Evolutionary conservation across 1,140 invertebrate species (phyloP).

Genomic region (Lepidurus arcticus): DNA sequence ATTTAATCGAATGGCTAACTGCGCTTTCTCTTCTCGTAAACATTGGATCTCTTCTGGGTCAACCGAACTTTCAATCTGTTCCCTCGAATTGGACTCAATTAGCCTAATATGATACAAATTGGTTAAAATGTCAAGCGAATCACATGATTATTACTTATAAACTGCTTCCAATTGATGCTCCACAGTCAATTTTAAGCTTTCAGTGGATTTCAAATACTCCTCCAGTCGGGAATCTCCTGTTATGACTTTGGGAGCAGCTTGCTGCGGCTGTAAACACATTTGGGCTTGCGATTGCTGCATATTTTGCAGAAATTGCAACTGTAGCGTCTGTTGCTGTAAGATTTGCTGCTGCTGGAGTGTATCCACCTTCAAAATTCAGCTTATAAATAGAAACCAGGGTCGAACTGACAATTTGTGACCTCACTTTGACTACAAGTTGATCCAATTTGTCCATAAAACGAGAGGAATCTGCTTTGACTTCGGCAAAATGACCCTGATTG

Average conservation of each 20-base stretch:
- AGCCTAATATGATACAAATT: neutral
- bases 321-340: neutral
- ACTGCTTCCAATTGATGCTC: neutral
- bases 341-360: neutral
- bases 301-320: neutral
- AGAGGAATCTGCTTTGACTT: neutral
- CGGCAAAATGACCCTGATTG: neutral
- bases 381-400: neutral
- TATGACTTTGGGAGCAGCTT: neutral
- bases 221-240: neutral
- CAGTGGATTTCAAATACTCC: neutral
- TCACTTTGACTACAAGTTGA: neutral
- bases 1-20: neutral
- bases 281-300: neutral
- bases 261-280: neutral
- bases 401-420: neutral
- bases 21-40: slow-evolving; percentile 12
- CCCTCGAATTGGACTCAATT: neutral
- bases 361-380: neutral
- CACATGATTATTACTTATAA: neutral
- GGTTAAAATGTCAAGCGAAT: neutral
- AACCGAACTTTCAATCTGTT: neutral
- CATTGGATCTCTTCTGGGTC: neutral
- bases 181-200: neutral
- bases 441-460: neutral